These are phyloP conservation scores for Zaprionus ornatus DNA, from an alignment of 1,140 invertebrate genomes.

Conservation along the genomic window DNA sequence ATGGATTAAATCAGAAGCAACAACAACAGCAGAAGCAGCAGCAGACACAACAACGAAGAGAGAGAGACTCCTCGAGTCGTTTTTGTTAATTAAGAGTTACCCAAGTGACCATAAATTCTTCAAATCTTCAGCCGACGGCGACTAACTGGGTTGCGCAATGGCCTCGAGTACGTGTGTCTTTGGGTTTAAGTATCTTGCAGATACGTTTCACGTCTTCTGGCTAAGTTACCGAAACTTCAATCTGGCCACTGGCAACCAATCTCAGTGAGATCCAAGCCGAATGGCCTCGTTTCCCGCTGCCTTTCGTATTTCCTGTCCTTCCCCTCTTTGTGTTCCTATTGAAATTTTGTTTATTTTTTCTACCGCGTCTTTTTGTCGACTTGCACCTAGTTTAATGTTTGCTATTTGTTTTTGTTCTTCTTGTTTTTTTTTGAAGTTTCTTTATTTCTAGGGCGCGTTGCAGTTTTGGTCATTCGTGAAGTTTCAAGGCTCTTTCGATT, in stretches of 20 bases:
- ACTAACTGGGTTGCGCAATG: slow-evolving; percentile 61
- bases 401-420: slow-evolving; percentile 8
- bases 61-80: not conserved
- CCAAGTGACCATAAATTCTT: slow-evolving; percentile 70
- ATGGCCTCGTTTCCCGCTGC: slow-evolving; percentile 62
- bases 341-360: slow-evolving; percentile 33
- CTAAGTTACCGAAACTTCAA: slow-evolving; percentile 54
- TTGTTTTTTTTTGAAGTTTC: slow-evolving; percentile 18
- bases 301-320: slow-evolving; percentile 63
- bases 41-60: not conserved
- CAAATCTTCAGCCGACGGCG: slow-evolving; percentile 28
- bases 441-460: slow-evolving; percentile 35
- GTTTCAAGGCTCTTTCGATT: slow-evolving; percentile 61
- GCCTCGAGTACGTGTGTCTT: slow-evolving; percentile 16
- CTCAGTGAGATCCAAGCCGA: slow-evolving; percentile 20
- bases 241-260: slow-evolving; percentile 66
- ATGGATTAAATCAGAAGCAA: slow-evolving; percentile 48
- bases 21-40: slow-evolving; percentile 10
- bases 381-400: slow-evolving; percentile 20
- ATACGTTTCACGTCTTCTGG: slow-evolving; percentile 31
- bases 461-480: slow-evolving; percentile 56
- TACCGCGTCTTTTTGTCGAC: slow-evolving; percentile 9
- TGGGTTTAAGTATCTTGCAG: slow-evolving; percentile 42
- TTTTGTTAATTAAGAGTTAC: slow-evolving; percentile 56
- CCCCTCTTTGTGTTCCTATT: not conserved